These are phyloP conservation scores for Gorsachius magnificus DNA, from an alignment of 2,797 vertebrate genomes.

Conservation along the genomic window DNA sequence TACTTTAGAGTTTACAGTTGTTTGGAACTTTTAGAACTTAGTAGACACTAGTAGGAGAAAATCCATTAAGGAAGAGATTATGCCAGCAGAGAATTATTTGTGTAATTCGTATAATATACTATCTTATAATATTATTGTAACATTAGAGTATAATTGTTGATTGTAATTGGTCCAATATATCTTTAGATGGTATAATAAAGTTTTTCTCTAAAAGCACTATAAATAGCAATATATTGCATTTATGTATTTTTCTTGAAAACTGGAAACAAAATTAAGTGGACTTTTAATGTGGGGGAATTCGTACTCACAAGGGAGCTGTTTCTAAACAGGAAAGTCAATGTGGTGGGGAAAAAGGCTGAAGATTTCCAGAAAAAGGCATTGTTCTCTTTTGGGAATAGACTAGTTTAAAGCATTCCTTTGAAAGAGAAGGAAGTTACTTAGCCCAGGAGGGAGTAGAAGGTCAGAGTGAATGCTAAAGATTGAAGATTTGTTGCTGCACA, in stretches of 20 bases:
- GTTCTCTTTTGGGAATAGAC: constrained; percentile 37
- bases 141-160: neutral
- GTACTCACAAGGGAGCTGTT: neutral
- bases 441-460: neutral
- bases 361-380: constrained; percentile 48
- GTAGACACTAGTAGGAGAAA: neutral
- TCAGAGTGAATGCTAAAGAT: neutral
- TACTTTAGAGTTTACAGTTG: neutral
- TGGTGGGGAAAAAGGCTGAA: neutral
- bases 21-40: neutral
- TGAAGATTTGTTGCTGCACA: constrained; percentile 7
- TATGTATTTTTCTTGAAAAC: constrained; percentile 15
- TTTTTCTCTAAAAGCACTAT: neutral
- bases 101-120: neutral
- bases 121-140: neutral
- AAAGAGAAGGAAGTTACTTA: constrained; percentile 38
- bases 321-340: constrained; percentile 47
- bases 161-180: neutral
- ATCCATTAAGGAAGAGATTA: neutral
- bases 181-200: neutral
- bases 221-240: neutral
- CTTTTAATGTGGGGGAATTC: constrained; percentile 6
- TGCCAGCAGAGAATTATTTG: neutral
- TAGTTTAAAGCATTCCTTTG: constrained; percentile 36
- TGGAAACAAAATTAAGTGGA: constrained; percentile 1